Evolutionary conservation across 1,140 invertebrate species (phyloP), one percentile per base, ranked within the genome.

Genomic region (Cephus cinctus): DNA sequence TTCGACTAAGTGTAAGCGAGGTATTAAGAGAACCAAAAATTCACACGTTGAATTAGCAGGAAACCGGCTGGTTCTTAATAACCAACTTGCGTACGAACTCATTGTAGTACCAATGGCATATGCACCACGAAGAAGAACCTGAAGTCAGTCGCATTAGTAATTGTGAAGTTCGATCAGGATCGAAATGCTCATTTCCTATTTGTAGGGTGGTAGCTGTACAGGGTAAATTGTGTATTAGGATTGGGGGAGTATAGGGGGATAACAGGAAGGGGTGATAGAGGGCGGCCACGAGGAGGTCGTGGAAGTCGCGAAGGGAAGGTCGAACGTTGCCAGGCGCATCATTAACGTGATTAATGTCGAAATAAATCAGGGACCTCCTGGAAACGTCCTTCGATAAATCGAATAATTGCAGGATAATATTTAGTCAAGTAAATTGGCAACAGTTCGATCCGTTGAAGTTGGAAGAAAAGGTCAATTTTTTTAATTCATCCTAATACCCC

Each of bases 271-370:
- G 41, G 23, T 16, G n/a, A 1, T 18, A 32, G 40, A 22, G 34
- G 23, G 41, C 23, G 15, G 21, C 18, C 35, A 54, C 47, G 41
- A n/a, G n/a, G n/a, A n/a, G n/a, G n/a, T n/a, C n/a, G n/a, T n/a
- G n/a, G n/a, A n/a, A n/a, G n/a, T n/a, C n/a, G 34, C 3, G 34
- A 45, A 21, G 31, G 16, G 36, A 42, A 30, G 59, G 40, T 34
- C 43, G 45, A 59, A 61, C 56, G 58, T 58, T 56, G 60, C 59
- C 59, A 61, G 63, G 67, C 61, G 65, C 71, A 75, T 75, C 71
- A 76, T 76, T 75, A 75, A 73, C 63, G 65, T 75, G 73, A 75
- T 76, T 75, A 76, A 75, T 74, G 71, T 65, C 65, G 68, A 71
- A 75, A 75, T 75, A 76, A 76, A 76, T 75, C 72, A 76, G 67